Evolutionary conservation across 2,888 invertebrate genomes (phyloP).

Genomic region (Stenichneumon culpator): DNA sequence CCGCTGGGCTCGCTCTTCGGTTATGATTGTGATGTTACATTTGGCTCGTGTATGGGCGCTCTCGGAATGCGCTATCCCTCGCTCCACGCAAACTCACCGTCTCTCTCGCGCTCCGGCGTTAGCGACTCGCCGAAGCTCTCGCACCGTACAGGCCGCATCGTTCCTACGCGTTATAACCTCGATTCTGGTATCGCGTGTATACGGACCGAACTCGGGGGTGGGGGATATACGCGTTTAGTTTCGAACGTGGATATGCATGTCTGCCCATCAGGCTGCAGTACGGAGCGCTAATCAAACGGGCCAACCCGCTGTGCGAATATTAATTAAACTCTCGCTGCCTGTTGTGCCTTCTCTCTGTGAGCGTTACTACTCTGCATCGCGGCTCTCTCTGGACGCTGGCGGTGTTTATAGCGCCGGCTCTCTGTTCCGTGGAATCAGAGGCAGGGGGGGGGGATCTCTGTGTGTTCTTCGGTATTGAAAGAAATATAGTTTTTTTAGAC

Average conservation of each 20-base stretch:
- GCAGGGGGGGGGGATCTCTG: background rate
- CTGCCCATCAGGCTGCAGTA: constrained; percentile 80
- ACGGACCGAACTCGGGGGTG: background rate
- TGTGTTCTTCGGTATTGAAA: background rate
- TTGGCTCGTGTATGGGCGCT: constrained; percentile 75
- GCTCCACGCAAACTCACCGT: constrained; percentile 56
- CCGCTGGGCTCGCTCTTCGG: constrained; percentile 72
- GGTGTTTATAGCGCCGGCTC: constrained; percentile 10
- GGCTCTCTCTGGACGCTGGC: constrained; percentile 2
- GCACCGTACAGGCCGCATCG: constrained; percentile 54
- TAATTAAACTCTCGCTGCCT: constrained; percentile 82
- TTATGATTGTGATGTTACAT: constrained; percentile 85
- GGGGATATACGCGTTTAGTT: constrained; percentile 16
- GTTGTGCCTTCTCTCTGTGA: constrained; percentile 69
- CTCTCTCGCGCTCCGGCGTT: background rate
- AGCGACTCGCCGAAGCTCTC: constrained; percentile 21
- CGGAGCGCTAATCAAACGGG: constrained; percentile 84
- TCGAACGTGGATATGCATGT: constrained; percentile 77
- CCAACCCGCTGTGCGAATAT: constrained; percentile 82
- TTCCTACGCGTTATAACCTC: constrained; percentile 34
- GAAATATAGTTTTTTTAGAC: no score
- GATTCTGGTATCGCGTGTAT: constrained; percentile 25
- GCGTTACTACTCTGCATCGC: constrained; percentile 9
- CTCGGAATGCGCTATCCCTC: constrained; percentile 77
- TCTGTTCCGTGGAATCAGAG: background rate